phyloP scores from a whole-genome alignment of 2,797 vertebrate species.

The Esox lucius region DNA sequence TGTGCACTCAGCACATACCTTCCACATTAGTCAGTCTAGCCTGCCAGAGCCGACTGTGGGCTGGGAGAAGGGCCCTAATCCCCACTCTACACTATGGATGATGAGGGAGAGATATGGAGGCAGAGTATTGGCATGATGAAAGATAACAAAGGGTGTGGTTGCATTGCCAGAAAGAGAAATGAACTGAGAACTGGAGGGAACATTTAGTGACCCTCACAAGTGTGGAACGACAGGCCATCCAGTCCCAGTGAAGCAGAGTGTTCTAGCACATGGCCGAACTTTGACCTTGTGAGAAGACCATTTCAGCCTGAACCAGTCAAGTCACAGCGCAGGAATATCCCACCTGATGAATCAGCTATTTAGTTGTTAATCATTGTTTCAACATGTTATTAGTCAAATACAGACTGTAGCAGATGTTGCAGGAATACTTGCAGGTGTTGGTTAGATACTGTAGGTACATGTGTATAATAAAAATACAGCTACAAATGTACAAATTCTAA shows the following conservation, averaged over 20 bases:
- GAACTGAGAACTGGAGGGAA: constrained; percentile 15
- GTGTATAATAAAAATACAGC: too few species aligned
- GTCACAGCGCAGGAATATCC: constrained; percentile 48
- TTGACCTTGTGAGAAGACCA: constrained; percentile 55
- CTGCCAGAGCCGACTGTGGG: constrained; percentile 34
- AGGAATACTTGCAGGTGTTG: too few species aligned
- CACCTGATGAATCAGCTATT: constrained; percentile 8
- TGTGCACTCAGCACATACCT: constrained; percentile 80
- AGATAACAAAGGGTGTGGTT: too few species aligned
- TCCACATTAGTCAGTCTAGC: constrained; percentile 73
- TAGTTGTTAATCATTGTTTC: too few species aligned
- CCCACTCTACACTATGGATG: neutral
- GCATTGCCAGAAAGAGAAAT: constrained; percentile 5
- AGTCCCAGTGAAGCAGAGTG: neutral
- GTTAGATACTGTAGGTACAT: too few species aligned
- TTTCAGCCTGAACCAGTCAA: constrained; percentile 28
- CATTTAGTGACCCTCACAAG: neutral
- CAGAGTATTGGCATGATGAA: neutral
- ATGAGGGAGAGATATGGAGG: neutral
- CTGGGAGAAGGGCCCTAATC: neutral
- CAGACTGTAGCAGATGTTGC: too few species aligned
- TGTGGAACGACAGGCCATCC: constrained; percentile 7
- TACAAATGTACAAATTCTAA: too few species aligned
- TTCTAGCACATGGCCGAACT: constrained; percentile 43
- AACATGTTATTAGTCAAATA: too few species aligned